Conservation (phyloP, 2,113 vertebrate genomes). For the Hyperoodon ampullatus region DNA sequence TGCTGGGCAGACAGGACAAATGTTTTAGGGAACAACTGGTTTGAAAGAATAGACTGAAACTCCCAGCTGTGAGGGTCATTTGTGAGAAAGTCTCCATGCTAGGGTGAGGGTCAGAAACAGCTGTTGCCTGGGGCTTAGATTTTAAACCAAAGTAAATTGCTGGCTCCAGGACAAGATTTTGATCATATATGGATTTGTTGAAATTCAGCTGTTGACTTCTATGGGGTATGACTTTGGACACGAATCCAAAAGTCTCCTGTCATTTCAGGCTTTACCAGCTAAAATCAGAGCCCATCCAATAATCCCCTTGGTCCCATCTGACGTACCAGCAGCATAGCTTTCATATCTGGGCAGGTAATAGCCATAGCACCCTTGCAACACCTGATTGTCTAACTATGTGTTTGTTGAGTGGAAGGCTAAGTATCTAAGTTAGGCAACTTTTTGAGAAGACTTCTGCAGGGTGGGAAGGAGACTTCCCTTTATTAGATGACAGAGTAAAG, state of each 20-base stretch:
- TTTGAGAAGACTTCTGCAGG: neutral
- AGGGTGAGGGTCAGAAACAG: neutral
- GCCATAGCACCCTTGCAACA: rapidly evolving
- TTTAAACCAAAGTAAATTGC: slow-evolving; percentile 22
- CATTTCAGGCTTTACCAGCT: neutral
- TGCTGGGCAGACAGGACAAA: slow-evolving; percentile 5
- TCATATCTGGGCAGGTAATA: rapidly evolving
- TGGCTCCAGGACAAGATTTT: slow-evolving; percentile 24
- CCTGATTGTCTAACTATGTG: rapidly evolving
- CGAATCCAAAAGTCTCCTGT: neutral
- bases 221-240: neutral
- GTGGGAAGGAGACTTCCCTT: neutral
- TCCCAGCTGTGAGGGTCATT: slow-evolving; percentile 50
- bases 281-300: neutral
- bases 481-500: too few relatives aligned
- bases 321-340: rapidly evolving
- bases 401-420: neutral
- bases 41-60: slow-evolving; percentile 44
- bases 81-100: neutral
- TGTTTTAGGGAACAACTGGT: slow-evolving; percentile 57
- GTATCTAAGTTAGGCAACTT: neutral
- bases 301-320: rapidly evolving
- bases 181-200: neutral
- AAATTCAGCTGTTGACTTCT: slow-evolving; percentile 60
- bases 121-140: slow-evolving; percentile 55